Evolutionary conservation across 2,888 invertebrate species (phyloP), one percentile per base, ranked within the genome.

Genomic region (Augochlorella aurata): DNA sequence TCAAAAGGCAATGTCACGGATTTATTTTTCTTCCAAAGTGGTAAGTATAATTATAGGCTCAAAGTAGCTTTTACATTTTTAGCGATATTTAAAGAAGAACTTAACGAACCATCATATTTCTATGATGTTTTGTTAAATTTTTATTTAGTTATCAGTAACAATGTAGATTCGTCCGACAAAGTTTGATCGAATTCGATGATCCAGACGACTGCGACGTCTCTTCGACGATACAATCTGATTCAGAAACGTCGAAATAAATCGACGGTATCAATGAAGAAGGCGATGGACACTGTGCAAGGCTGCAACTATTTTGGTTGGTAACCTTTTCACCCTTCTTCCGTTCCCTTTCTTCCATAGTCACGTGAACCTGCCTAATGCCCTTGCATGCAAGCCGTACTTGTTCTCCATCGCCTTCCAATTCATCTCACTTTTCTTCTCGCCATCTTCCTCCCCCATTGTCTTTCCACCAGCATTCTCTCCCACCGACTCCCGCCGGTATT

Each of bases 381-480:
- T 24, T 16, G 16, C 24, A 24, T 16, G 14, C 58, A 58, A 5
- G 16, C 16, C 58, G 58, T 58, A 58, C 58, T 58, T 58, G 16
- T 58, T 58, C 58, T 24, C 58, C 21, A 58, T 58, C 24, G 24
- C 58, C 24, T 58, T 58, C 58, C 24, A 58, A 58, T 58, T 58
- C 58, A 58, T 58, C 58, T 58, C 58, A 58, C 58, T 58, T 58
- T 58, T 58, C 58, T 58, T 58, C 14, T 58, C 58, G 58, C 58
- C 58, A 24, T 58, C 58, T 58, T 58, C 58, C 24, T 16, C 58
- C 58, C 24, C 58, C 58, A 58, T 58, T 58, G 58, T 58, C 58
- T 58, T 58, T 58, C 24, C 58, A 24, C 58, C 5, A 24, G 58
- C 58, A 58, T 58, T 58, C 58, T 58, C 58, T 16, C 58, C 24